Percentiles rank a stretch among this genome's conserved stretches.
Conservation (phyloP, 2,797 vertebrate genomes). For the Nyctalus aviator region DNA sequence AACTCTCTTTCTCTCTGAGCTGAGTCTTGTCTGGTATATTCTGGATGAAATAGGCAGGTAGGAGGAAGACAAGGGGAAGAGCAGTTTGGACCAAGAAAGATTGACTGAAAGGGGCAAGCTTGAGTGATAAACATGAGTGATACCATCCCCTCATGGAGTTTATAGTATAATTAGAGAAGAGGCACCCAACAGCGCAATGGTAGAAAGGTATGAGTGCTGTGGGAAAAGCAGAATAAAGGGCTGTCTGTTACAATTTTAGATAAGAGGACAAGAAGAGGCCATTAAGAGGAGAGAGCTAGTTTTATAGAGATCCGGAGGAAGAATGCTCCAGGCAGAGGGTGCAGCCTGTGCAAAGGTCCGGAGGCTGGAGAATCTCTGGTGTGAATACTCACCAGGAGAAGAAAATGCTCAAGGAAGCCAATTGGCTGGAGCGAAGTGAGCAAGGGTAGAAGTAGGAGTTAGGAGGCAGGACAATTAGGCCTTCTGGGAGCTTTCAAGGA, state of each 20-base stretch:
- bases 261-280: not conserved
- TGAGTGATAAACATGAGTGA: not conserved
- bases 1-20: too few species aligned
- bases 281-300: not conserved
- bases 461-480: not conserved
- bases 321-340: not conserved
- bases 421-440: not conserved
- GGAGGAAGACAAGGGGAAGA: not conserved
- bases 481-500: not conserved
- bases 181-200: accelerated
- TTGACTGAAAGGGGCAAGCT: not conserved
- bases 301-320: not conserved
- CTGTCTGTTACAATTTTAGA: not conserved
- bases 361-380: not conserved
- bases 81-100: not conserved
- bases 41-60: not conserved
- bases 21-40: not conserved
- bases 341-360: not conserved
- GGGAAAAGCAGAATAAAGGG: not conserved
- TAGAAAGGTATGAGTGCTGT: not conserved
- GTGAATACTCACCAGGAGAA: not conserved
- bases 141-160: not conserved
- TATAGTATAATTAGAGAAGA: not conserved
- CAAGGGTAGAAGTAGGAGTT: not conserved
- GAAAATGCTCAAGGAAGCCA: not conserved